These are phyloP conservation scores for Temnothorax nylanderi DNA, from an alignment of 1,140 invertebrate genomes.

Conservation along the genomic window DNA sequence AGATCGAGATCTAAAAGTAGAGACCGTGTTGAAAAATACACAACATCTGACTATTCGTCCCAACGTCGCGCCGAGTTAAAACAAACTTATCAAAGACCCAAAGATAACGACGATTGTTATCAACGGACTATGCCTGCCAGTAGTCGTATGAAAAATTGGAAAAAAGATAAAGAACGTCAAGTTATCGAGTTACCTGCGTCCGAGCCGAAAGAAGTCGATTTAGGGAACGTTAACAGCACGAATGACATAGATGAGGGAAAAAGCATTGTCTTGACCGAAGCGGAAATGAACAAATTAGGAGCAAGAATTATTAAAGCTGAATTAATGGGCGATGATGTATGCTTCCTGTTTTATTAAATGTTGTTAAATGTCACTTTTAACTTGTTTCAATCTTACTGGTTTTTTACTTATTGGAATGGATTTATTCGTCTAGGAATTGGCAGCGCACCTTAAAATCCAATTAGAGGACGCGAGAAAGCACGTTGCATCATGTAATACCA, in stretches of 20 bases:
- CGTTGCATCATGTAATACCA: constrained; percentile 76
- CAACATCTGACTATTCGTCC: background rate
- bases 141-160: constrained; percentile 75
- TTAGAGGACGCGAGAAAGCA: constrained; percentile 89
- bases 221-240: constrained; percentile 64
- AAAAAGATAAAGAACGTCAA: constrained; percentile 61
- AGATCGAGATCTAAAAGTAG: constrained; percentile 72
- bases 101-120: constrained; percentile 38
- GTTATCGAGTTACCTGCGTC: background rate
- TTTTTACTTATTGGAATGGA: background rate
- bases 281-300: constrained; percentile 94
- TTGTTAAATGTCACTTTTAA: background rate
- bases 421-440: constrained; percentile 85
- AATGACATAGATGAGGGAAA: background rate
- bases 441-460: constrained; percentile 90
- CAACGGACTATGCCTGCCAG: background rate
- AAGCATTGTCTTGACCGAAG: constrained; percentile 87
- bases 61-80: constrained; percentile 2
- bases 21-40: constrained; percentile 49
- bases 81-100: constrained; percentile 42
- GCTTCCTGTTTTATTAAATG: constrained; percentile 50
- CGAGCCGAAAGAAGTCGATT: background rate
- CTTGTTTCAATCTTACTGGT: background rate
- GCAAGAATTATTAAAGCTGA: constrained; percentile 97
- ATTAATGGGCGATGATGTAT: constrained; percentile 92